These are phyloP conservation scores for Odocoileus hemionus DNA, from an alignment of 2,113 vertebrate species.

Conservation along the genomic window DNA sequence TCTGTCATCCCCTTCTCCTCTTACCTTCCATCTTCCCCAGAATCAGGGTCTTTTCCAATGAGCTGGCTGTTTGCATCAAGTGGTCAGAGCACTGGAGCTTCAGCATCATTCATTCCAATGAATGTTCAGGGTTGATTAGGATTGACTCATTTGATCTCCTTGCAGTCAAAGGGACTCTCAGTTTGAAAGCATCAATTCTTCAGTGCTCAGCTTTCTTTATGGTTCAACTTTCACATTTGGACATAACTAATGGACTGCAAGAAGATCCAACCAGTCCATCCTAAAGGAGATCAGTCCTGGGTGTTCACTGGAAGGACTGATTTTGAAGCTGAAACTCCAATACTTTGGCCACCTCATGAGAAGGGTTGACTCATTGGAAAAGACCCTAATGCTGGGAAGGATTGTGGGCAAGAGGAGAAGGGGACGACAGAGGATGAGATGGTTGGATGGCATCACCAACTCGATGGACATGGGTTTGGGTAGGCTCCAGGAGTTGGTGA, in stretches of 20 bases:
- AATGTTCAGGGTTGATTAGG: background rate
- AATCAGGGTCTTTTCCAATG: background rate
- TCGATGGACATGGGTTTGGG: no score
- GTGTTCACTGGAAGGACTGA: no score
- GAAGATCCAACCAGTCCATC: no score
- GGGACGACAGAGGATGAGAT: no score
- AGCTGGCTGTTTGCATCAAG: background rate
- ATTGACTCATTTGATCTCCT: background rate
- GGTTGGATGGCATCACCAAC: no score
- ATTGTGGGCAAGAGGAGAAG: no score
- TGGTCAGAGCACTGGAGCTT: background rate
- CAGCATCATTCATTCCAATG: background rate
- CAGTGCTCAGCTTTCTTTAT: background rate
- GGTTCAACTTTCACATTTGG: background rate
- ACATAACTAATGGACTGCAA: background rate
- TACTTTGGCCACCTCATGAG: no score
- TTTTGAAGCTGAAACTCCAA: no score
- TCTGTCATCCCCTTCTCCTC: background rate
- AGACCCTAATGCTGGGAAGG: no score
- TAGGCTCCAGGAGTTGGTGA: no score
- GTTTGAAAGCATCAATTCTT: background rate
- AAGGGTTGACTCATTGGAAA: no score
- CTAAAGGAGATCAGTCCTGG: no score
- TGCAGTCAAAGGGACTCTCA: background rate
- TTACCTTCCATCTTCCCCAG: background rate